Conservation (phyloP, 2,797 vertebrate genomes). For the Oreonectes daqikongensis region DNA sequence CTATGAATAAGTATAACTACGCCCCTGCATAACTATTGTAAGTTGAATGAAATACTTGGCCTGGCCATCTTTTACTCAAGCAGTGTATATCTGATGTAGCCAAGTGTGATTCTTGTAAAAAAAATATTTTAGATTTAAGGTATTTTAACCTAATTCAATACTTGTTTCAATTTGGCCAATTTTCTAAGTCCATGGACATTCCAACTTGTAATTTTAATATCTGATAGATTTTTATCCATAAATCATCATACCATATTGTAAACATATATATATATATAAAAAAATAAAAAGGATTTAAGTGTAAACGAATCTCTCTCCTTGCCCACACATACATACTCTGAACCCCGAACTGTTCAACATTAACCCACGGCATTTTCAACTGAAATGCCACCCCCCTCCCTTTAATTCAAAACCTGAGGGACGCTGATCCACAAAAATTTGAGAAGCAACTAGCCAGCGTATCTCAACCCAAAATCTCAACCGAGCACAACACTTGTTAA, state of each 20-base stretch:
- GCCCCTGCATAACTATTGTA: background rate
- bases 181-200: background rate
- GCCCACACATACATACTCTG: background rate
- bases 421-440: background rate
- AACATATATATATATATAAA: too few species aligned
- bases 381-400: background rate
- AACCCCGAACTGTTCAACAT: background rate
- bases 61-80: constrained; percentile 18
- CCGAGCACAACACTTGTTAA: background rate
- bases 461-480: background rate
- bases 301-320: background rate
- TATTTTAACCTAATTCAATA: constrained; percentile 17
- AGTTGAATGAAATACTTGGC: background rate
- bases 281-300: too few species aligned
- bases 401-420: background rate
- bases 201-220: background rate
- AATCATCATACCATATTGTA: too few species aligned
- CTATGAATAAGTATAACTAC: background rate
- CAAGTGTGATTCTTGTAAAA: constrained; percentile 14
- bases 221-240: background rate
- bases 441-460: constrained; percentile 3
- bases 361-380: background rate
- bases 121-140: constrained; percentile 12
- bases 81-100: background rate
- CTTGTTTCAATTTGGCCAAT: background rate